A percentile compares a stretch with the other conserved stretches of the same genome.
phyloP scores from a whole-genome alignment of 2,113 vertebrate genomes.

The Helogale parvula region DNA sequence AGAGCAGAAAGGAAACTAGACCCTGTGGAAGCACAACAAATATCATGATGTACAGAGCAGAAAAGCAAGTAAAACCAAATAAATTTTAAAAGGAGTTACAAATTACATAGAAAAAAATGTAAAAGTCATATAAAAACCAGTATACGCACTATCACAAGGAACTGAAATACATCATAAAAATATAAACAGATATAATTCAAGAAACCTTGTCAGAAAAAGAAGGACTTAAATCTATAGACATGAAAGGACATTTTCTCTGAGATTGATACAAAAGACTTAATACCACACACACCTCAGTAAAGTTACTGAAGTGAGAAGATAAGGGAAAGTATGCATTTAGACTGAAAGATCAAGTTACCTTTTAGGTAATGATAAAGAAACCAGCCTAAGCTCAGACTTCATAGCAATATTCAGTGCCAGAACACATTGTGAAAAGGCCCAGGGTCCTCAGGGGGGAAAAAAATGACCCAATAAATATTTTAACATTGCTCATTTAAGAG shows the following conservation, averaged over 20 bases:
- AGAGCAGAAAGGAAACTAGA: neutral
- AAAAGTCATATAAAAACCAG: neutral
- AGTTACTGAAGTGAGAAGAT: neutral
- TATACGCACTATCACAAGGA: neutral
- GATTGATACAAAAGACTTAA: neutral
- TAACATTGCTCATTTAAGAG: neutral
- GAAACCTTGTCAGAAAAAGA: neutral
- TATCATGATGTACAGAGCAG: neutral
- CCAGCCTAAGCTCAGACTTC: neutral
- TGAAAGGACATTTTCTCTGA: neutral
- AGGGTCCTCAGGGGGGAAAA: neutral
- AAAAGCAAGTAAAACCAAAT: neutral
- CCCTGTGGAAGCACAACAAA: neutral
- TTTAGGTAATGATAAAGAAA: neutral
- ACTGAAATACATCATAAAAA: neutral
- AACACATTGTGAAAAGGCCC: neutral
- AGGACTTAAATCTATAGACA: neutral
- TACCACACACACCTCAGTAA: neutral
- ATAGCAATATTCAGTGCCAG: neutral
- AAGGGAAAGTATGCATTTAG: neutral
- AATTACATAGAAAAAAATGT: neutral
- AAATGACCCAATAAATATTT: neutral
- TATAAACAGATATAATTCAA: neutral
- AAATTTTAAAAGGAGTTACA: neutral
- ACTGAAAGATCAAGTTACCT: neutral